Percentiles rank a stretch among this genome's conserved stretches.
Conservation (phyloP, 1,140 invertebrate genomes). For the Acromyrmex echinatior region DNA sequence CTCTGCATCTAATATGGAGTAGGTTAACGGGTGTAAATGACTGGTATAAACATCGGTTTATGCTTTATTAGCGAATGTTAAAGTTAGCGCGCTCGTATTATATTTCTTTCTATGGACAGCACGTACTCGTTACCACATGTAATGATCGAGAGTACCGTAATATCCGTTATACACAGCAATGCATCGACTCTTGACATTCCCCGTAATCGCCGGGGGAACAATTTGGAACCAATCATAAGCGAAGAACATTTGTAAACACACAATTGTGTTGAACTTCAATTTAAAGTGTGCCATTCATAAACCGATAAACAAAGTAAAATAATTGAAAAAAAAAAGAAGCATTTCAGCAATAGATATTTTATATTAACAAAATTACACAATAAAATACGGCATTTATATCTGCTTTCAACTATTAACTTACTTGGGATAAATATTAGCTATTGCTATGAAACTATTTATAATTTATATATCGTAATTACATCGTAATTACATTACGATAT, state of each 20-base stretch:
- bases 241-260: slow-evolving; percentile 41
- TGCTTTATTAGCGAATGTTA: slow-evolving; percentile 46
- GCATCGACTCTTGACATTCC: slow-evolving; percentile 53
- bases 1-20: slow-evolving; percentile 18
- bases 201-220: slow-evolving; percentile 24
- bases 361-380: not conserved
- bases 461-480: not conserved
- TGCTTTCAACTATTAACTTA: not conserved
- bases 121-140: slow-evolving; percentile 48
- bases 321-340: not conserved
- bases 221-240: slow-evolving; percentile 44
- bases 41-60: slow-evolving; percentile 15
- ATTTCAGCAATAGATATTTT: not conserved
- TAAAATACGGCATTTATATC: not conserved
- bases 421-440: not conserved
- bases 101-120: slow-evolving; percentile 40
- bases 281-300: slow-evolving; percentile 2
- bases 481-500: not conserved
- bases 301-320: not conserved
- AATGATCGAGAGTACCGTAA: slow-evolving; percentile 59
- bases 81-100: slow-evolving; percentile 47
- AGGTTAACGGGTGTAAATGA: slow-evolving; percentile 47
- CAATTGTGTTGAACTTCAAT: not conserved
- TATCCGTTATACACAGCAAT: slow-evolving; percentile 58
- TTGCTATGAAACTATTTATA: not conserved